These are phyloP conservation scores for Anthopleura sola DNA, from an alignment of 64 coral and sea anemone species.

Conservation along the genomic window DNA sequence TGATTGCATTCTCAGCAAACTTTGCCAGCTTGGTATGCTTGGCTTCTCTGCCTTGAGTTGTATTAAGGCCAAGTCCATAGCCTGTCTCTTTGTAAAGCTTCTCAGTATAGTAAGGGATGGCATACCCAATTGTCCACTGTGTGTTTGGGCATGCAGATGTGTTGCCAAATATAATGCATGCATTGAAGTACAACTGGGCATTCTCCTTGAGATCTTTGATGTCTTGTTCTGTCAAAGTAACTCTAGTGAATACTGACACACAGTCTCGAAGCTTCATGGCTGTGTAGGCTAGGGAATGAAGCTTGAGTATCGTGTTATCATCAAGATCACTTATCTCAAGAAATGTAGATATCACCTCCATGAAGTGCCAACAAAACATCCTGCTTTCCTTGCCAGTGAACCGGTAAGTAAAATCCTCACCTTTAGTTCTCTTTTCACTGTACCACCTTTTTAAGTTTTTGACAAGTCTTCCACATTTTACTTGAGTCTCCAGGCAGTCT, in stretches of 20 bases:
- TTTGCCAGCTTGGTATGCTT: conserved; percentile 30
- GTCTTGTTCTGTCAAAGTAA: conserved; percentile 15
- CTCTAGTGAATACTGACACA: conserved; percentile 23
- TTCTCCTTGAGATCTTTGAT: conserved; percentile 14
- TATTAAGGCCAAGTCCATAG: conserved; percentile 40
- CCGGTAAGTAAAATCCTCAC: conserved; percentile 48
- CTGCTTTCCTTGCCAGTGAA: conserved; percentile 57
- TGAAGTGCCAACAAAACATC: conserved; percentile 50
- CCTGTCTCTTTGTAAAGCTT: conserved; percentile 30
- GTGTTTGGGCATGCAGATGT: background rate
- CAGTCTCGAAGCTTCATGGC: conserved; percentile 12
- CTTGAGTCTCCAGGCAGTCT: conserved; percentile 31
- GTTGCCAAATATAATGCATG: background rate
- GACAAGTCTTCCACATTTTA: conserved; percentile 35
- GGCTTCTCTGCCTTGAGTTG: conserved; percentile 1
- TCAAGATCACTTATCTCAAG: background rate
- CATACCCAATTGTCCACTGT: conserved; percentile 33
- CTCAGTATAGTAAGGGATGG: conserved; percentile 29
- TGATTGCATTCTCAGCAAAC: conserved; percentile 28
- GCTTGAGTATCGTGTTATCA: background rate
- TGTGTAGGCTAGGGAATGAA: conserved; percentile 22
- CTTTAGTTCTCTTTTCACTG: conserved; percentile 39
- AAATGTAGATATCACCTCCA: conserved; percentile 22
- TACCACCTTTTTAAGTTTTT: conserved; percentile 49
- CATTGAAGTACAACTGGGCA: conserved; percentile 1